Percentiles rank a stretch among this genome's conserved stretches.
Evolutionary conservation across 1,140 invertebrate genomes (phyloP).

Genomic region (Pogonognathellus flavescens): DNA sequence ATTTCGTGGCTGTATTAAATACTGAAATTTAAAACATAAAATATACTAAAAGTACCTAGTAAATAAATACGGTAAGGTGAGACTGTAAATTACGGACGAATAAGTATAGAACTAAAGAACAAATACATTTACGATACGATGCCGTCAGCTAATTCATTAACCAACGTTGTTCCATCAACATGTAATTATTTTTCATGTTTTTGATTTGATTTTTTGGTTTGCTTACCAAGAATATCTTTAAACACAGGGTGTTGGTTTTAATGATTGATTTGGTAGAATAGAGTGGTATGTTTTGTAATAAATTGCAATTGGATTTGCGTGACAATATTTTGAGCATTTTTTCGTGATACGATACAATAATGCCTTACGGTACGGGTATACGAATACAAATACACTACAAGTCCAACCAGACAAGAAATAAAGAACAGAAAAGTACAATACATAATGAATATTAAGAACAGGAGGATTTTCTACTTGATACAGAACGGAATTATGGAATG

Average conservation of each 20-base stretch:
- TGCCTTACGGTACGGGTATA: not conserved
- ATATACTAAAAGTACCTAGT: not conserved
- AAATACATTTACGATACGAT: no score
- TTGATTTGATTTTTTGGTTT: slow-evolving; percentile 26
- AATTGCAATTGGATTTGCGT: slow-evolving; percentile 46
- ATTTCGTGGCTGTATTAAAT: not conserved
- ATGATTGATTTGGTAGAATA: slow-evolving; percentile 34
- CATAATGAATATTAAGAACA: not conserved
- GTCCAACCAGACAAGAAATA: slow-evolving; percentile 34
- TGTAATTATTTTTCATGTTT: not conserved
- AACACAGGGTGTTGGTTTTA: slow-evolving; percentile 44
- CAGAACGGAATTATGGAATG: not conserved
- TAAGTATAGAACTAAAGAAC: no score
- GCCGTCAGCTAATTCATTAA: not conserved
- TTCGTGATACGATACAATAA: slow-evolving; percentile 2
- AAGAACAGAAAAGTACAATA: slow-evolving; percentile 60
- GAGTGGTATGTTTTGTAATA: slow-evolving; percentile 48
- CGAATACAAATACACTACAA: slow-evolving; percentile 17
- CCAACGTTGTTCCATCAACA: not conserved
- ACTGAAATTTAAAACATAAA: not conserved
- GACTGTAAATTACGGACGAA: not conserved
- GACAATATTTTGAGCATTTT: slow-evolving; percentile 26
- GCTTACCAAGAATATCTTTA: slow-evolving; percentile 35
- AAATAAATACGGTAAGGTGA: not conserved
- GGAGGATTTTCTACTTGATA: not conserved